Evolutionary conservation across 1,140 invertebrate genomes (phyloP).

Genomic region (Macrosteles quadrilineatus): DNA sequence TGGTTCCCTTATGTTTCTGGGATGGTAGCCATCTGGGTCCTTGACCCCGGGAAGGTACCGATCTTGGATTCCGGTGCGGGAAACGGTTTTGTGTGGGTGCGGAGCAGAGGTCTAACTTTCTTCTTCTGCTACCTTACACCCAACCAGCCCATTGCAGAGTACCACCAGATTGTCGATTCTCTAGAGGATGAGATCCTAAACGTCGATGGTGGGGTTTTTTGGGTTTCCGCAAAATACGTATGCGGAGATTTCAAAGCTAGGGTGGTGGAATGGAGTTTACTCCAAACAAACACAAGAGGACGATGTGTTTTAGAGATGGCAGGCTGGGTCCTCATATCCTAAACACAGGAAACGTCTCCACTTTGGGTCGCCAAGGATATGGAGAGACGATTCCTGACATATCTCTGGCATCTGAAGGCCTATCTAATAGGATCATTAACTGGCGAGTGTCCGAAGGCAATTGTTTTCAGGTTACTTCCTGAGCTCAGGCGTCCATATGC

Average conservation of each 20-base stretch:
- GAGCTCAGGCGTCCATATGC: neutral
- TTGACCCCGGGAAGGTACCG: neutral
- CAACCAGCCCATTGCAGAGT: conserved; percentile 33
- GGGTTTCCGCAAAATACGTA: too few relatives aligned
- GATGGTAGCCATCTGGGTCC: neutral
- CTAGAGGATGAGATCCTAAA: neutral
- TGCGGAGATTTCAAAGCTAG: neutral
- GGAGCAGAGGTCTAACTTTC: conserved; percentile 19
- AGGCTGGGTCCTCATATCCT: conserved; percentile 33
- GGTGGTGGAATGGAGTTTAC: neutral
- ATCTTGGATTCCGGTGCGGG: conserved; percentile 9
- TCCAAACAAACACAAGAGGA: conserved; percentile 15
- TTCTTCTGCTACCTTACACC: conserved; percentile 38
- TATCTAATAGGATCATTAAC: neutral
- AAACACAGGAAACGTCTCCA: conserved; percentile 32
- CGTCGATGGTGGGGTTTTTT: too few relatives aligned
- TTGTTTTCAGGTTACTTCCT: too few relatives aligned
- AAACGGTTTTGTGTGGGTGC: conserved; percentile 37
- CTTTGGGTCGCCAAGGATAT: conserved; percentile 32
- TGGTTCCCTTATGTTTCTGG: conserved; percentile 26
- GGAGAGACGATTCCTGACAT: conserved; percentile 34
- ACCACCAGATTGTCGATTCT: neutral
- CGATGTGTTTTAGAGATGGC: conserved; percentile 36
- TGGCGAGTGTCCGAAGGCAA: conserved; percentile 1
- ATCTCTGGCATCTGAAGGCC: conserved; percentile 31